Evolutionary conservation across 1,140 invertebrate species (phyloP).

Genomic region (Brachionus koreanus): DNA sequence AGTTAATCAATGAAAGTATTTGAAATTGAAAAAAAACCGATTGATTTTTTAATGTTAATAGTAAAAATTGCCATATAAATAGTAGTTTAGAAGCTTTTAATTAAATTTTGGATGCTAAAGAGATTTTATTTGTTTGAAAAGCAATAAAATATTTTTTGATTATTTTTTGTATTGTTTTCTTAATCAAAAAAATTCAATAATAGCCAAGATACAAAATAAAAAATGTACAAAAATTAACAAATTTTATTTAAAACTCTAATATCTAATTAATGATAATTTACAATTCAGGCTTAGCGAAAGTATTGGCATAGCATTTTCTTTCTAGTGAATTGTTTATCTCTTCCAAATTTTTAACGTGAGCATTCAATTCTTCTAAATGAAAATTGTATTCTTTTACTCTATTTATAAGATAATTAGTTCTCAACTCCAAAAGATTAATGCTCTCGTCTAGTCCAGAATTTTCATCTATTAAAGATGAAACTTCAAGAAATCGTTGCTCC

Average conservation of each 20-base stretch:
- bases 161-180: too few species aligned
- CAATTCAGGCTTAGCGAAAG: slow-evolving; percentile 33
- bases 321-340: slow-evolving; percentile 35
- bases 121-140: too few species aligned
- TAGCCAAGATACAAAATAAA: too few species aligned
- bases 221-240: not conserved
- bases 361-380: not conserved
- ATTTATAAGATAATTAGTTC: slow-evolving; percentile 3
- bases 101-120: too few species aligned
- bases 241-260: not conserved
- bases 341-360: slow-evolving; percentile 40
- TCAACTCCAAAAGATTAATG: not conserved
- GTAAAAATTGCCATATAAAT: too few species aligned
- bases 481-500: not conserved
- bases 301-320: slow-evolving; percentile 39
- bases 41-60: too few species aligned
- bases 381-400: not conserved
- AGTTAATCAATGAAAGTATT: too few species aligned
- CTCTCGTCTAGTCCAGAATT: not conserved
- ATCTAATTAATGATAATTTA: not conserved
- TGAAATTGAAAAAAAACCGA: too few species aligned
- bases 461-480: not conserved
- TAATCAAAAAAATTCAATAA: too few species aligned
- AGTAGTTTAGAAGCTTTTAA: too few species aligned
- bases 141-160: too few species aligned